Percentiles rank a stretch among this genome's conserved stretches.
These are phyloP conservation scores for Epirrita christyi DNA, from an alignment of 2,888 invertebrate species.

Conservation along the genomic window DNA sequence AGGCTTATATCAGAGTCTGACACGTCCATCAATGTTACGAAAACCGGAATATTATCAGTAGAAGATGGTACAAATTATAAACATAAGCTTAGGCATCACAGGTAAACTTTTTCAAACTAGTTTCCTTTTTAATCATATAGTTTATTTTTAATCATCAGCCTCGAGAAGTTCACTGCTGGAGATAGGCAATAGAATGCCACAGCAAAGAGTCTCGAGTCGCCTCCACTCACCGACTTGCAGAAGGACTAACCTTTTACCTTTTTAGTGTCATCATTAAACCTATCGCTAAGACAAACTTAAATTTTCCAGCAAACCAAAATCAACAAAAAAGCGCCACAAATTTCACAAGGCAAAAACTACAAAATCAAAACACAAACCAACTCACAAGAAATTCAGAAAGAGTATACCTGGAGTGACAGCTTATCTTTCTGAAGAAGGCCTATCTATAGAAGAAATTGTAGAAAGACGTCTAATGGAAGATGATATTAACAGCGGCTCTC, in stretches of 20 bases:
- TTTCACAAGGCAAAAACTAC: neutral
- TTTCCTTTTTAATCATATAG: too few species aligned
- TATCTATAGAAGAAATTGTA: constrained; percentile 24
- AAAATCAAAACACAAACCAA: neutral
- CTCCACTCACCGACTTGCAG: too few species aligned
- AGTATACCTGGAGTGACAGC: neutral
- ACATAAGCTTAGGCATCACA: neutral
- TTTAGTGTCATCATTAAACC: too few species aligned
- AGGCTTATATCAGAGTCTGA: constrained; percentile 7
- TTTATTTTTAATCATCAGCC: too few species aligned
- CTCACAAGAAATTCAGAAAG: constrained; percentile 5
- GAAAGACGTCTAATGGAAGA: constrained; percentile 1
- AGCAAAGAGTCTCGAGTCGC: too few species aligned
- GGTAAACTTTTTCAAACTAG: too few species aligned
- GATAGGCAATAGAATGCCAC: too few species aligned
- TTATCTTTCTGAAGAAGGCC: constrained; percentile 17
- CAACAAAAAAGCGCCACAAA: neutral
- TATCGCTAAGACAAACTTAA: too few species aligned
- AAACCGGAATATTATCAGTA: constrained; percentile 3
- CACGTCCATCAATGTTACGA: constrained; percentile 9
- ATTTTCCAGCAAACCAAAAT: constrained; percentile 1
- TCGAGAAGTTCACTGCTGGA: too few species aligned
- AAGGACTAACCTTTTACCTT: too few species aligned
- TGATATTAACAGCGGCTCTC: neutral
- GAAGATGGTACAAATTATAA: neutral